phyloP scores from a whole-genome alignment of 1,140 invertebrate genomes.

The Ditylenchus dipsaci region DNA sequence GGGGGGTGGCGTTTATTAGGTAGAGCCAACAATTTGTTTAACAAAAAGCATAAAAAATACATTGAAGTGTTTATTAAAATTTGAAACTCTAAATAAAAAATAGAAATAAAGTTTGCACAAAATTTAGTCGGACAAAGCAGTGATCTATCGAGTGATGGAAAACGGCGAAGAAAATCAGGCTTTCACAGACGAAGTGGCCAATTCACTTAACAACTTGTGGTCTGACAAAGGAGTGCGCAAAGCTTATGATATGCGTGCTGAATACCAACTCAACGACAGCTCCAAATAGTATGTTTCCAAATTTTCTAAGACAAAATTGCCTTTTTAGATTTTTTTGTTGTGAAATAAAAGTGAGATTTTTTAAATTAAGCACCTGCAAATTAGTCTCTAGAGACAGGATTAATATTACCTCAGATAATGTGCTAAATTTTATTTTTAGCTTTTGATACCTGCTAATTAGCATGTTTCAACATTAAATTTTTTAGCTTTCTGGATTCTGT shows the following conservation, averaged over 20 bases:
- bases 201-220: slow-evolving; percentile 42
- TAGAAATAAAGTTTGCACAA: not conserved
- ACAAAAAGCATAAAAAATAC: no score
- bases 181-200: slow-evolving; percentile 40
- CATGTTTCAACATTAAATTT: no score
- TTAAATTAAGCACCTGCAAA: not conserved
- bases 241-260: slow-evolving; percentile 49
- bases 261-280: slow-evolving; percentile 53
- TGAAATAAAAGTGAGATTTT: not conserved
- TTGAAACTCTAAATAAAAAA: no score
- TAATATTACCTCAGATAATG: no score
- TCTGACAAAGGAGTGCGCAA: slow-evolving; percentile 47
- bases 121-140: slow-evolving; percentile 33
- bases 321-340: not conserved
- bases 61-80: no score
- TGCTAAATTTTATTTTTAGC: no score
- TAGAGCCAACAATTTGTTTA: no score
- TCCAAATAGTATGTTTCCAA: slow-evolving; percentile 54
- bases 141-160: slow-evolving; percentile 41
- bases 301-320: not conserved
- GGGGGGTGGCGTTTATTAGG: no score
- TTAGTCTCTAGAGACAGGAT: no score
- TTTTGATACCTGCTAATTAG: no score
- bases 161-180: slow-evolving; percentile 43
- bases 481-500: slow-evolving; percentile 88